phyloP scores from a whole-genome alignment of 2,797 vertebrate species.

The Fringilla coelebs region DNA sequence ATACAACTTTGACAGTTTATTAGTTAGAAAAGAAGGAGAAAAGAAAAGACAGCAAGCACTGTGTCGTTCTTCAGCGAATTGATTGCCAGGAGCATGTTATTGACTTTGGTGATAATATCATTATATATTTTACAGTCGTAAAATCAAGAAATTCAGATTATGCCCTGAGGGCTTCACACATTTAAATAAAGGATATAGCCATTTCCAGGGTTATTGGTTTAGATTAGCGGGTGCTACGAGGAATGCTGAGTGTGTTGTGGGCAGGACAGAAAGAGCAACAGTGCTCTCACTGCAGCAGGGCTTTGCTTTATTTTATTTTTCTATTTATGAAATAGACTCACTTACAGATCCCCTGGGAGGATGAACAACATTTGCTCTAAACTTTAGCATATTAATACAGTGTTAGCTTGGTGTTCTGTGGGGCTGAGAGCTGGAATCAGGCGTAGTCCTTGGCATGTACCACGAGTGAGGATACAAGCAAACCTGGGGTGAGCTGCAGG shows the following conservation, averaged over 20 bases:
- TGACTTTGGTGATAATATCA: constrained; percentile 61
- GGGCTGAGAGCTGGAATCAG: background rate
- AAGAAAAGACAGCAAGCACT: background rate
- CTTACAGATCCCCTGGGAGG: background rate
- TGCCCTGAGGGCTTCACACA: background rate
- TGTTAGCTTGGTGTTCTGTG: background rate
- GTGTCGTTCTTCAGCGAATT: background rate
- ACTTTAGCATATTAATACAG: background rate
- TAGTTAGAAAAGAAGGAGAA: background rate
- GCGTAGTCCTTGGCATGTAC: background rate
- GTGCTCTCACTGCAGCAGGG: background rate
- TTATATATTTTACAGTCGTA: constrained; percentile 55
- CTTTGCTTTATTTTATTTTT: background rate
- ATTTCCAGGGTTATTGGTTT: constrained; percentile 40
- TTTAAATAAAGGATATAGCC: constrained; percentile 65
- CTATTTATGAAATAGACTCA: background rate
- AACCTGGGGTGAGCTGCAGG: background rate
- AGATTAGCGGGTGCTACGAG: constrained; percentile 11
- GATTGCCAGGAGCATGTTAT: constrained; percentile 56
- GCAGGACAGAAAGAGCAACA: background rate
- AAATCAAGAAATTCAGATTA: constrained; percentile 39
- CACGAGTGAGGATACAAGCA: background rate
- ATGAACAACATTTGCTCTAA: background rate
- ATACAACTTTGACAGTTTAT: constrained; percentile 46
- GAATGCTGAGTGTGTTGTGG: background rate